phyloP scores from a whole-genome alignment of 2,797 vertebrate species.

The Pitangus sulphuratus region DNA sequence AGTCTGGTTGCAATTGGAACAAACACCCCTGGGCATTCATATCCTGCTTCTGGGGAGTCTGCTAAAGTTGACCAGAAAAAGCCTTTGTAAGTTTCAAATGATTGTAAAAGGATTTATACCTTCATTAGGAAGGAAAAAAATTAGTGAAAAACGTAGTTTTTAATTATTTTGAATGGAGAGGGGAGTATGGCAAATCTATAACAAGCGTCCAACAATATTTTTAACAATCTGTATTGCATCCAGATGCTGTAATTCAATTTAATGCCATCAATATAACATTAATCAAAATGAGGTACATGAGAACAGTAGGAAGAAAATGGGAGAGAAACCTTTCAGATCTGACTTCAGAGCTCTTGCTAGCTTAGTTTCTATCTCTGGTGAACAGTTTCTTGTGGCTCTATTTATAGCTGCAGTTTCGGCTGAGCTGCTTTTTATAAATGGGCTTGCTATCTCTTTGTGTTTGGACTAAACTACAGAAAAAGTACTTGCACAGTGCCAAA shows the following conservation, averaged over 20 bases:
- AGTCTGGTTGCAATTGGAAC: not conserved
- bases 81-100: not conserved
- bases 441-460: not conserved
- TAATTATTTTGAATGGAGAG: not conserved
- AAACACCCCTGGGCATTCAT: not conserved
- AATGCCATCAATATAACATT: not conserved
- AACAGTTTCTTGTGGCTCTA: not conserved
- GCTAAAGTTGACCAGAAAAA: not conserved
- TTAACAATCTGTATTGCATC: not conserved
- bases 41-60: not conserved
- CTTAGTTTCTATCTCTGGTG: not conserved
- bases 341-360: not conserved
- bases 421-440: constrained; percentile 32
- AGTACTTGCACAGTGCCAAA: not conserved
- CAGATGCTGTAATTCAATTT: not conserved
- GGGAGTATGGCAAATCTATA: not conserved
- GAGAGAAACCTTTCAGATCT: not conserved
- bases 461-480: constrained; percentile 4
- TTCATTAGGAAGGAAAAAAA: not conserved
- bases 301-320: not conserved
- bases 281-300: not conserved
- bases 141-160: not conserved
- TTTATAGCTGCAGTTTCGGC: constrained; percentile 46
- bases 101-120: not conserved
- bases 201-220: not conserved